Evolutionary conservation across 2,113 vertebrate species (phyloP).

Genomic region (Nothobranchius kuhntae): DNA sequence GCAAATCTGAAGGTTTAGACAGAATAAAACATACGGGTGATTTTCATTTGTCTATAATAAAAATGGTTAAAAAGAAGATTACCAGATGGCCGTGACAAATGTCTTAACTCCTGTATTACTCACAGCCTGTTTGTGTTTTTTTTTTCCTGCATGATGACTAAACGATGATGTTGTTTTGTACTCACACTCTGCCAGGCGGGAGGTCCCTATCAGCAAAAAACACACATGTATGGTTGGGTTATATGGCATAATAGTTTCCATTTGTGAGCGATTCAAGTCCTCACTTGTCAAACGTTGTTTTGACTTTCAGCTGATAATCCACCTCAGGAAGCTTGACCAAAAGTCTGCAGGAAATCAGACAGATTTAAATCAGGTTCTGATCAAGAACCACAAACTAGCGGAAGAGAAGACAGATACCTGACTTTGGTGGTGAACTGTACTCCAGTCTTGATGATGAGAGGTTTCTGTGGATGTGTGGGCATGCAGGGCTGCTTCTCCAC

Average conservation of each 20-base stretch:
- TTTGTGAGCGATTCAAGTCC: rapidly evolving
- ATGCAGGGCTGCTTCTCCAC: constrained; percentile 97
- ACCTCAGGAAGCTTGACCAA: constrained; percentile 94
- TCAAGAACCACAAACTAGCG: too few species aligned
- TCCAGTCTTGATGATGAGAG: constrained; percentile 94
- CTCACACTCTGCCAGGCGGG: constrained; percentile 92
- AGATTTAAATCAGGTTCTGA: neutral
- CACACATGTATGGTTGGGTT: constrained; percentile 30
- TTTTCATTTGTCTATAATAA: too few species aligned
- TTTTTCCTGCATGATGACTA: neutral
- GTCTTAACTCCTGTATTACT: too few species aligned
- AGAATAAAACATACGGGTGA: too few species aligned
- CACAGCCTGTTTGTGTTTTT: too few species aligned
- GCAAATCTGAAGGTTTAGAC: too few species aligned
- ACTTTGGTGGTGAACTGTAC: constrained; percentile 97
- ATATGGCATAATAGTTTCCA: neutral
- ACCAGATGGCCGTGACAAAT: too few species aligned
- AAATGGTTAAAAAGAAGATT: too few species aligned
- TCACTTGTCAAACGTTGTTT: constrained; percentile 96
- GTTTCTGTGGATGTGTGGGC: constrained; percentile 95
- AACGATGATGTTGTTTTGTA: constrained; percentile 17
- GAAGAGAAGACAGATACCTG: constrained; percentile 78
- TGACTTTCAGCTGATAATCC: constrained; percentile 96
- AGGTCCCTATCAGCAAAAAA: constrained; percentile 85
- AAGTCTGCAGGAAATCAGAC: constrained; percentile 79